Percentiles rank a stretch among this genome's conserved stretches.
Conservation (phyloP, 2,113 vertebrate genomes). For the Corydoras sp. region DNA sequence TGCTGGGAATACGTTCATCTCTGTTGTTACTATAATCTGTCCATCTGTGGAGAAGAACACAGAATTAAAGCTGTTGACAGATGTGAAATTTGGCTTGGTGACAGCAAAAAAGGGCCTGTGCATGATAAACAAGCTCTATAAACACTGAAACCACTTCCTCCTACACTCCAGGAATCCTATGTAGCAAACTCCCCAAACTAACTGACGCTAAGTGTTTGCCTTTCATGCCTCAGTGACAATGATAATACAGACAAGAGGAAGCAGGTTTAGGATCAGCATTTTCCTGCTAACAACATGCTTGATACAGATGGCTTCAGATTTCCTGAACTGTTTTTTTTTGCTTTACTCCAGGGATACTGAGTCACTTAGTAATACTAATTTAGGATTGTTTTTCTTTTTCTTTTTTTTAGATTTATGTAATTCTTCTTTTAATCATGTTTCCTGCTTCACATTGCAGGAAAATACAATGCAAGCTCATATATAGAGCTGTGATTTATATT, state of each 20-base stretch:
- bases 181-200: conserved; percentile 19
- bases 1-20: conserved; percentile 19
- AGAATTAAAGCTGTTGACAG: conserved; percentile 40
- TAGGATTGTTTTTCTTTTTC: neutral
- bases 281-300: neutral
- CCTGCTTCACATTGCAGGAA: too few relatives aligned
- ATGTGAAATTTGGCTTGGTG: conserved; percentile 41
- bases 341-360: conserved; percentile 15
- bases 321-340: conserved; percentile 24
- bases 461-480: too few relatives aligned
- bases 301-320: conserved; percentile 16
- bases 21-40: conserved; percentile 33
- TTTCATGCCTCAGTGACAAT: conserved; percentile 21
- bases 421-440: too few relatives aligned
- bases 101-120: conserved; percentile 21
- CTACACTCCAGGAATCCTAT: conserved; percentile 17
- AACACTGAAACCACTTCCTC: conserved; percentile 34
- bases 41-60: conserved; percentile 35
- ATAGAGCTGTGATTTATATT: too few relatives aligned
- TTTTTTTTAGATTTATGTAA: too few relatives aligned
- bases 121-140: conserved; percentile 33
- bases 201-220: conserved; percentile 6
- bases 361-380: conserved; percentile 1
- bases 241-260: conserved; percentile 10
- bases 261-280: conserved; percentile 5